phyloP scores from a whole-genome alignment of 2,888 invertebrate genomes.

The Kuschelorhynchus macadamiae region DNA sequence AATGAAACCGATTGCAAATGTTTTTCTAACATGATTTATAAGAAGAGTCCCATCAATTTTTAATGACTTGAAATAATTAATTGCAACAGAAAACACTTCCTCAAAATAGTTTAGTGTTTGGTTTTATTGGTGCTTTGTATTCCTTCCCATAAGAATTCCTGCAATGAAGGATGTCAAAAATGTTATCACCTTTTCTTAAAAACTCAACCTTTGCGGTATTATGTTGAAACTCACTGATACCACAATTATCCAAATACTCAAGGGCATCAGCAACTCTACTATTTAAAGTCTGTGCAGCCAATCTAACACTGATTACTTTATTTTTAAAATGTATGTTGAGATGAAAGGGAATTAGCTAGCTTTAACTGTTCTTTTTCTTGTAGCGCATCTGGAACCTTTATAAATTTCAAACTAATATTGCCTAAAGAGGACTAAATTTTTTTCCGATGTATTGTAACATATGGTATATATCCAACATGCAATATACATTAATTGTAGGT shows the following conservation, averaged over 20 bases:
- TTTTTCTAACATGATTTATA: constrained; percentile 8
- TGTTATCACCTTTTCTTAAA: constrained; percentile 43
- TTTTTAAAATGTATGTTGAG: constrained; percentile 50
- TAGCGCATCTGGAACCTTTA: constrained; percentile 41
- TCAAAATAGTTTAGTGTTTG: not conserved
- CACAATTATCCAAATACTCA: constrained; percentile 43
- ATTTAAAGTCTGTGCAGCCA: constrained; percentile 43
- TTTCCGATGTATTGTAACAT: constrained; percentile 48
- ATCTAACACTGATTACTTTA: constrained; percentile 51
- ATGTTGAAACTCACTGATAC: constrained; percentile 48
- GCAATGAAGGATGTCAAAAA: constrained; percentile 55
- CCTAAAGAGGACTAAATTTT: constrained; percentile 25
- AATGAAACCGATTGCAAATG: constrained; percentile 22
- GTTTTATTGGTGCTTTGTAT: constrained; percentile 1
- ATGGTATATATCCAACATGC: constrained; percentile 49
- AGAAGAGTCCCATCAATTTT: constrained; percentile 19
- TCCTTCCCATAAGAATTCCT: constrained; percentile 30
- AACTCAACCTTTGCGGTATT: constrained; percentile 45
- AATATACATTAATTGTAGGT: constrained; percentile 34
- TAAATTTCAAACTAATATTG: constrained; percentile 45
- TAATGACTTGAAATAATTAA: constrained; percentile 12
- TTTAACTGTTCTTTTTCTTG: constrained; percentile 49
- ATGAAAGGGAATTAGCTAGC: constrained; percentile 49
- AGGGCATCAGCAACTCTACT: constrained; percentile 50
- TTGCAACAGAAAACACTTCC: constrained; percentile 3